Percentiles rank a stretch among this genome's conserved stretches.
phyloP scores from a whole-genome alignment of 2,888 invertebrate genomes.

The Amphipyra berbera region DNA sequence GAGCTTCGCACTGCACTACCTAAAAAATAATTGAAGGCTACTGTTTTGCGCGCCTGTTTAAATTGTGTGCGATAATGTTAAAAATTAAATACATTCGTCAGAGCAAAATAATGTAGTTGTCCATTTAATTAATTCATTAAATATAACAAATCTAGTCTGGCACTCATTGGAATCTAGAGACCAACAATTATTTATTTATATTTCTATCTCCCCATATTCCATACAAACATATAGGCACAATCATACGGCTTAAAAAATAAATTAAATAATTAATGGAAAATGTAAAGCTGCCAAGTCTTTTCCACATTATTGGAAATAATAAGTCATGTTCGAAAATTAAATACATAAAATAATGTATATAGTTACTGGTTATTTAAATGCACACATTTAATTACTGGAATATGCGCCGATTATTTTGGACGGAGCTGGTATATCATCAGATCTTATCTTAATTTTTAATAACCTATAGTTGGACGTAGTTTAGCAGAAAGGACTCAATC shows the following conservation, averaged over 20 bases:
- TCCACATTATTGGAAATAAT: slow-evolving; percentile 20
- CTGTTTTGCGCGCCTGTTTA: neutral
- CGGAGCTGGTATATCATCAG: slow-evolving; percentile 28
- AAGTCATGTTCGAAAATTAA: too few species aligned
- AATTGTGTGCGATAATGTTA: slow-evolving; percentile 1
- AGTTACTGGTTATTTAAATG: too few species aligned
- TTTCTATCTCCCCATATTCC: slow-evolving; percentile 3
- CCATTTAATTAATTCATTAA: slow-evolving; percentile 13
- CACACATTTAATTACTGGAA: slow-evolving; percentile 5
- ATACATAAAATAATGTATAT: too few species aligned
- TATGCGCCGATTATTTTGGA: slow-evolving; percentile 7
- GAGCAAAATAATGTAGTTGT: slow-evolving; percentile 30
- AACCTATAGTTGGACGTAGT: slow-evolving; percentile 20
- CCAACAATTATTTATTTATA: slow-evolving; percentile 7
- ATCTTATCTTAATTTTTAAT: slow-evolving; percentile 20
- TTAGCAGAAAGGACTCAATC: too few species aligned
- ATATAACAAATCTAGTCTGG: slow-evolving; percentile 14
- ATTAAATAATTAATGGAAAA: slow-evolving; percentile 1
- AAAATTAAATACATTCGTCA: slow-evolving; percentile 10
- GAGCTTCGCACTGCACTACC: too few species aligned
- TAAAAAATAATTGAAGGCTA: too few species aligned
- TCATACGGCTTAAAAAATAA: neutral
- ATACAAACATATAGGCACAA: slow-evolving; percentile 1
- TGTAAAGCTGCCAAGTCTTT: slow-evolving; percentile 10
- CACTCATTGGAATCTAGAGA: slow-evolving; percentile 4